A percentile compares a stretch with the other conserved stretches of the same genome.
Evolutionary conservation across 1,140 invertebrate species (phyloP).

Genomic region (Drosophila obscura): DNA sequence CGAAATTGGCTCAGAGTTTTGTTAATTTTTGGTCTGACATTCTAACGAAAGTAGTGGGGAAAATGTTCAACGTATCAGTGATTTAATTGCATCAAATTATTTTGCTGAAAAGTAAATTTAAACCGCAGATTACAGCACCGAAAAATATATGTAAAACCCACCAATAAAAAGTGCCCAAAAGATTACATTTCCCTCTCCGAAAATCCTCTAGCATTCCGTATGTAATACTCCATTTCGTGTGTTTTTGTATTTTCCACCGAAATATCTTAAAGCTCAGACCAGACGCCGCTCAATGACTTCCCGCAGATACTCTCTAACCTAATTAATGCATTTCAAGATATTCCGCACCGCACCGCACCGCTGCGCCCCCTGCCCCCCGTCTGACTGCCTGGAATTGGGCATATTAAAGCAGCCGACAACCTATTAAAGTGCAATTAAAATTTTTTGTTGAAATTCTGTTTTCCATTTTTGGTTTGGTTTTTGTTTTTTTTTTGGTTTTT

Average conservation of each 20-base stretch:
- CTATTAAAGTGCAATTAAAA: conserved; percentile 80
- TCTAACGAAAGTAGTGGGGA: no score
- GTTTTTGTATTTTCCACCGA: conserved; percentile 1
- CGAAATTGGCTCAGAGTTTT: no score
- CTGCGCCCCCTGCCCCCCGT: conserved; percentile 4
- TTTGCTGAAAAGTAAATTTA: no score
- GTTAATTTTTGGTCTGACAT: no score
- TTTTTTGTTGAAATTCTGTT: conserved; percentile 44
- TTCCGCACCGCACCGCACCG: not conserved
- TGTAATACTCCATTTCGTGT: conserved; percentile 9
- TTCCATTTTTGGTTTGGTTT: conserved; percentile 10
- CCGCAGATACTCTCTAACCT: conserved; percentile 24
- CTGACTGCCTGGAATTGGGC: conserved; percentile 33
- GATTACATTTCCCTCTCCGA: conserved; percentile 1
- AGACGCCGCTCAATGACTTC: conserved; percentile 1
- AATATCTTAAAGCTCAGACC: conserved; percentile 7
- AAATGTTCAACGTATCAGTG: no score
- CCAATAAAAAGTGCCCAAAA: not conserved
- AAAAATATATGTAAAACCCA: not conserved
- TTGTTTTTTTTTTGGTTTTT: conserved; percentile 21
- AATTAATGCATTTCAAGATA: conserved; percentile 47
- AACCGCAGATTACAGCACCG: not conserved
- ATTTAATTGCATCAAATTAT: no score
- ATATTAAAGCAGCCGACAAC: conserved; percentile 65
- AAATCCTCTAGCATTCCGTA: not conserved